Conservation (phyloP, 2,113 vertebrate species). For the Axis porcinus region DNA sequence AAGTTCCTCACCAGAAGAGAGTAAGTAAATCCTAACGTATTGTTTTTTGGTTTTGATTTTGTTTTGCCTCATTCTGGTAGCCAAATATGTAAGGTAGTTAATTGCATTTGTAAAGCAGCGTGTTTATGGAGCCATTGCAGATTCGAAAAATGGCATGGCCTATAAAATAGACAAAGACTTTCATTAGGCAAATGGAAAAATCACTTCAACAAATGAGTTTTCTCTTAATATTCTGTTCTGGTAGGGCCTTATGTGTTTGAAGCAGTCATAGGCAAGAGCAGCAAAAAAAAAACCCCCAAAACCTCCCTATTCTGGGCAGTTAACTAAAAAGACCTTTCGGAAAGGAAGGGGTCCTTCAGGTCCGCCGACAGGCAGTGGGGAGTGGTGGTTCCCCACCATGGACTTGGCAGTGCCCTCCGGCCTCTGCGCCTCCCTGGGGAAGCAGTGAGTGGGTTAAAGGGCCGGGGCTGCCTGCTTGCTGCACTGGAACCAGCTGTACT, state of each 20-base stretch:
- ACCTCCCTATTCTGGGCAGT: background rate
- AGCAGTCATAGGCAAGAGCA: background rate
- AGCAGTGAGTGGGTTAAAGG: background rate
- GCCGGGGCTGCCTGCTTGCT: no score
- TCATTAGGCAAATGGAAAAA: slow-evolving; percentile 51
- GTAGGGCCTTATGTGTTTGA: background rate
- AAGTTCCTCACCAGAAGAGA: slow-evolving; percentile 19
- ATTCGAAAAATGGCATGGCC: background rate
- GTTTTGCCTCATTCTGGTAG: slow-evolving; percentile 17
- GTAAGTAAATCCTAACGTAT: background rate
- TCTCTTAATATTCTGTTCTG: background rate
- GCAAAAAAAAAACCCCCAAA: background rate
- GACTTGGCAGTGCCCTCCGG: background rate
- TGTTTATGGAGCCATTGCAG: background rate
- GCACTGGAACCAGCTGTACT: background rate
- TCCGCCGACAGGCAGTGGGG: background rate
- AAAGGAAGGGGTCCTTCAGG: background rate
- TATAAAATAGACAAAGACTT: slow-evolving; percentile 34
- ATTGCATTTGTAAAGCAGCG: background rate
- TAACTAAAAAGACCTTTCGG: background rate
- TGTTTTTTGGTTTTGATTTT: slow-evolving; percentile 17
- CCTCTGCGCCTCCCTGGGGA: background rate
- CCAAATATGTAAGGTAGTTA: slow-evolving; percentile 19
- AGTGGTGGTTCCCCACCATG: background rate
- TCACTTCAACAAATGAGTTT: slow-evolving; percentile 39